Evolutionary conservation across 2,888 invertebrate species (phyloP).

Genomic region (Clanis bilineata): DNA sequence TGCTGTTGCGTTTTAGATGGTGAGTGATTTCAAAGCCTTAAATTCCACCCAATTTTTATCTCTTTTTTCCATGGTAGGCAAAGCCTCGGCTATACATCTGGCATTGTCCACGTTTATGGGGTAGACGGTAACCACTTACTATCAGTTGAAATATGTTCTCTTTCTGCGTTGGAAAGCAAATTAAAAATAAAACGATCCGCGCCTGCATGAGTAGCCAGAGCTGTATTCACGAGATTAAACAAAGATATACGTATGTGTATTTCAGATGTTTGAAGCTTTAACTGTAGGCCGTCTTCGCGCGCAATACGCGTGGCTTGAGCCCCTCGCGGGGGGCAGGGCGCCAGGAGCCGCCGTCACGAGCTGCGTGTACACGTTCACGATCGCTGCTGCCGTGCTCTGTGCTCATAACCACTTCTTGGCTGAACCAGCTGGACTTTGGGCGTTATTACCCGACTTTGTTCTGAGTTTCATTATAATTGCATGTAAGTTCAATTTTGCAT

Average conservation of each 20-base stretch:
- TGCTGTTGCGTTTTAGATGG: too few species aligned
- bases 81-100: too few species aligned
- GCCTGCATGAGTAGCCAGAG: too few species aligned
- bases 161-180: too few species aligned
- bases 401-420: constrained; percentile 85
- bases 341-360: constrained; percentile 89
- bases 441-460: constrained; percentile 83
- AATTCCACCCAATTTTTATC: too few species aligned
- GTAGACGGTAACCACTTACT: too few species aligned
- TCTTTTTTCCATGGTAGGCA: too few species aligned
- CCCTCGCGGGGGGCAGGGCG: constrained; percentile 87
- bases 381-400: constrained; percentile 86
- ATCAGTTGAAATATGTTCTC: too few species aligned
- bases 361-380: constrained; percentile 87
- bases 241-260: too few species aligned
- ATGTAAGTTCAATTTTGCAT: constrained; percentile 75
- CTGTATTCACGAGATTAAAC: neutral
- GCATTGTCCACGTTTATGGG: too few species aligned
- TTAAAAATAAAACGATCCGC: too few species aligned
- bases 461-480: constrained; percentile 84
- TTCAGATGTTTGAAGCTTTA: constrained; percentile 81
- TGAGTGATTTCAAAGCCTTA: too few species aligned
- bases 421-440: constrained; percentile 84
- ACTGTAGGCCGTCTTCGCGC: constrained; percentile 89
- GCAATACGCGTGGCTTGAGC: constrained; percentile 88